phyloP scores from a whole-genome alignment of 1,140 invertebrate species.

The Sarcophaga peregrina region DNA sequence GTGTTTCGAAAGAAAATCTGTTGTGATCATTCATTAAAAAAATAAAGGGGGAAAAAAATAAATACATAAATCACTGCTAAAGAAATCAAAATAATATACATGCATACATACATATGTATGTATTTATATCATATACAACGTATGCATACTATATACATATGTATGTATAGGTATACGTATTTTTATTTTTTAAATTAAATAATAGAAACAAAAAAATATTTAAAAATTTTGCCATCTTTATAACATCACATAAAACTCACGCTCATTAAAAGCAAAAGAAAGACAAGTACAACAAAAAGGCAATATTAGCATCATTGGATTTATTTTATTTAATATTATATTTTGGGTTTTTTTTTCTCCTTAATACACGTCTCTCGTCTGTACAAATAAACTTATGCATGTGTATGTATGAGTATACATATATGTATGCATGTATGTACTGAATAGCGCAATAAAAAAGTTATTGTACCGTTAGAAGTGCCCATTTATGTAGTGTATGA shows the following conservation, averaged over 20 bases:
- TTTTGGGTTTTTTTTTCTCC: no score
- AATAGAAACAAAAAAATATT: background rate
- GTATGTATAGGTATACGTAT: background rate
- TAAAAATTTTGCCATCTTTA: slow-evolving; percentile 10
- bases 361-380: slow-evolving; percentile 34
- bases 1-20: background rate
- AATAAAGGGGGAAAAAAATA: background rate
- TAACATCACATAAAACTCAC: slow-evolving; percentile 6
- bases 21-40: slow-evolving; percentile 3
- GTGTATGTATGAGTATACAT: background rate
- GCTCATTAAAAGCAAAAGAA: slow-evolving; percentile 7
- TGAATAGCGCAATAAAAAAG: slow-evolving; percentile 4
- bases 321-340: no score
- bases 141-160: background rate
- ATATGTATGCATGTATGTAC: no score
- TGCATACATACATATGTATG: background rate
- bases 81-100: no score
- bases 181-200: background rate
- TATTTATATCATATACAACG: background rate
- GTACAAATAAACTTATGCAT: background rate
- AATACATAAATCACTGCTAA: no score
- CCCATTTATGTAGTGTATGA: slow-evolving; percentile 39
- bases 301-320: background rate
- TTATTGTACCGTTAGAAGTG: slow-evolving; percentile 34
- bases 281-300: background rate